Evolutionary conservation across 2,113 vertebrate genomes (phyloP).

Genomic region (Pachyramphus minor): DNA sequence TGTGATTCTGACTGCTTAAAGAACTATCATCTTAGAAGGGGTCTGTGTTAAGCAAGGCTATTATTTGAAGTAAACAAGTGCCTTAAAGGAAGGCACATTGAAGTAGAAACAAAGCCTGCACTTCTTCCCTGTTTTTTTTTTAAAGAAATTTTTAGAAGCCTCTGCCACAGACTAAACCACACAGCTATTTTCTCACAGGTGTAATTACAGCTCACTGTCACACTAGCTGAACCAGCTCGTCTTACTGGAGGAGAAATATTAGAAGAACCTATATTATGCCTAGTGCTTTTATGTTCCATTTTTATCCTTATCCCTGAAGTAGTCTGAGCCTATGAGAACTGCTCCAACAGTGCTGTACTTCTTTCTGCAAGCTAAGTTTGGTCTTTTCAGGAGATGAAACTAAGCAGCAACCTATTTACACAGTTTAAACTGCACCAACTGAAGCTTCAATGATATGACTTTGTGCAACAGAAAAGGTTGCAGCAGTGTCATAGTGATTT

Average conservation of each 20-base stretch:
- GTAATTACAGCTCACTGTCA: slow-evolving; percentile 10
- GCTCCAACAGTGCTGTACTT: not conserved
- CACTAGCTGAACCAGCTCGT: not conserved
- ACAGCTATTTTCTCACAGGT: slow-evolving; percentile 43
- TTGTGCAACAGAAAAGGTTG: not conserved
- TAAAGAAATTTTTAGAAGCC: not conserved
- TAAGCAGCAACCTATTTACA: not conserved
- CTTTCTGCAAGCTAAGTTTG: not conserved
- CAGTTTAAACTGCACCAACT: not conserved
- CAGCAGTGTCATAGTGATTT: not conserved
- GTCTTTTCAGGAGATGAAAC: not conserved
- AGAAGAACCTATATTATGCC: not conserved
- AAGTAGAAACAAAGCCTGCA: slow-evolving; percentile 3
- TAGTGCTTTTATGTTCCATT: not conserved
- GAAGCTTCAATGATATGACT: rapidly evolving
- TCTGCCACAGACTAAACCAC: slow-evolving; percentile 53
- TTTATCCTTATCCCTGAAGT: not conserved
- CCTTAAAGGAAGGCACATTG: not conserved
- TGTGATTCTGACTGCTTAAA: not conserved
- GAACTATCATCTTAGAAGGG: not conserved
- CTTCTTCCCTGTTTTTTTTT: not conserved
- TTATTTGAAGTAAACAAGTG: not conserved
- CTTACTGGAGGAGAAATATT: not conserved
- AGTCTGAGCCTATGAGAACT: not conserved
- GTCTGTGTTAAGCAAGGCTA: not conserved